These are phyloP conservation scores for Mesochorus sp. DNA, from an alignment of 2,888 invertebrate genomes.

Conservation along the genomic window DNA sequence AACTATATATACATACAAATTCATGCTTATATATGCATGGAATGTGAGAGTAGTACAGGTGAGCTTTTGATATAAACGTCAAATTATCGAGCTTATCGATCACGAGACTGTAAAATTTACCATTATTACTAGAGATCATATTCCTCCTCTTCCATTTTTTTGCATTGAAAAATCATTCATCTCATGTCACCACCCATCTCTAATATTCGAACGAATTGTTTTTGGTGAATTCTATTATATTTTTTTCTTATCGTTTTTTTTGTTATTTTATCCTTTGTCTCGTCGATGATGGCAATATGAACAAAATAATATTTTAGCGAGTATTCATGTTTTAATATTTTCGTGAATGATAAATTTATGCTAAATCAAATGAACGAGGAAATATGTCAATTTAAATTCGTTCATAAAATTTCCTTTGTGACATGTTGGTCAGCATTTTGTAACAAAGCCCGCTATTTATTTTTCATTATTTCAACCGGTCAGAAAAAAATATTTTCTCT, in stretches of 20 bases:
- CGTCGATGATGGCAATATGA: background rate
- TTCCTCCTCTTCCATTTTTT: constrained; percentile 5
- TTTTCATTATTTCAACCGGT: too few relatives aligned
- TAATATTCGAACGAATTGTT: constrained; percentile 18
- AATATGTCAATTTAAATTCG: too few relatives aligned
- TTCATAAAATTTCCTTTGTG: too few relatives aligned
- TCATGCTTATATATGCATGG: background rate
- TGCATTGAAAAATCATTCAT: constrained; percentile 4
- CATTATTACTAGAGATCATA: constrained; percentile 43
- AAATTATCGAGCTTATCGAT: constrained; percentile 77
- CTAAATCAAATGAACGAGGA: too few relatives aligned
- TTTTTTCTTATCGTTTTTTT: constrained; percentile 10
- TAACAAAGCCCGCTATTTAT: too few relatives aligned
- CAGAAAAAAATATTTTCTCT: too few relatives aligned
- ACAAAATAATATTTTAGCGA: background rate
- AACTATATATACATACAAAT: constrained; percentile 20
- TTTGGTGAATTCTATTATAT: background rate
- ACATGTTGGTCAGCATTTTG: too few relatives aligned
- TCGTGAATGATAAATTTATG: background rate
- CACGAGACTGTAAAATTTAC: constrained; percentile 71
- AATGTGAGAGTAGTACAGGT: constrained; percentile 17
- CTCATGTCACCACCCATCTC: constrained; percentile 10
- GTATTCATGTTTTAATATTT: background rate
- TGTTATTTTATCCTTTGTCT: background rate
- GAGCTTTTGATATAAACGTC: constrained; percentile 61